Base-by-base conservation (phyloP, 2,113 vertebrate species). In the Phyllostomus hastatus region DNA sequence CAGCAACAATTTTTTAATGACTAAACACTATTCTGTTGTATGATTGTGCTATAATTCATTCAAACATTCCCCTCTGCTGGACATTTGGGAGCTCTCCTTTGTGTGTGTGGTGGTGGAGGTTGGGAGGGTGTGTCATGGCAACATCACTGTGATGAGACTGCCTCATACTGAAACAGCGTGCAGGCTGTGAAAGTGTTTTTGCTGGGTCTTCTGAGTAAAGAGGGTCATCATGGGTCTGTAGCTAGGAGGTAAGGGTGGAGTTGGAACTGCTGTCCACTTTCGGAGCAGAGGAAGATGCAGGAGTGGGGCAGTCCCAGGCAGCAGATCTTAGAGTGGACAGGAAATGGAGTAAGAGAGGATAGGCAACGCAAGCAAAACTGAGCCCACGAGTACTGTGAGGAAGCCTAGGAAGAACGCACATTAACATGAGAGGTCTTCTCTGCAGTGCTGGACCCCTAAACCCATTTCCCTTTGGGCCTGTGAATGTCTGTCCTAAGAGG, bases 401-500 rank as follows among this genome's bases (percentile, higher is more conserved):
- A 64, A 67, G 64, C 38, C 50, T 16, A 70, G 33, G 69, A 81
- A 76, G 28, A 19, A 17, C 33, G 8, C 46, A 19, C 0, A 4
- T 48, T 41, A 9, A 3, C 31, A 73, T 16, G 35, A 35, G n/a
- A 70, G 6, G 4, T 16, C 41, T 67, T 26, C 12, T 48, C 6
- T 31, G 20, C 28, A 52, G 15, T 10, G 7, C 8, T 6, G 1
- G 10, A 17, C 4, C 1, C n/a, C 35, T 17, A 12, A 28, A 2
- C 15, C 3, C 28, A 9, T 70, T 38, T 79, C 31, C 15, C 17
- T 73, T 50, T 75, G 26, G 16, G 17, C 75, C 52, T 35, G 0
- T 41, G 33, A 33, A 24, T 11, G 8, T 89, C 19, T 76, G 5
- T 24, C 28, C 35, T 43, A 5, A 4, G 14, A 88, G 10, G 0